Base-by-base conservation (phyloP, 1,140 invertebrate species). In the Euglossa dilemma region DNA sequence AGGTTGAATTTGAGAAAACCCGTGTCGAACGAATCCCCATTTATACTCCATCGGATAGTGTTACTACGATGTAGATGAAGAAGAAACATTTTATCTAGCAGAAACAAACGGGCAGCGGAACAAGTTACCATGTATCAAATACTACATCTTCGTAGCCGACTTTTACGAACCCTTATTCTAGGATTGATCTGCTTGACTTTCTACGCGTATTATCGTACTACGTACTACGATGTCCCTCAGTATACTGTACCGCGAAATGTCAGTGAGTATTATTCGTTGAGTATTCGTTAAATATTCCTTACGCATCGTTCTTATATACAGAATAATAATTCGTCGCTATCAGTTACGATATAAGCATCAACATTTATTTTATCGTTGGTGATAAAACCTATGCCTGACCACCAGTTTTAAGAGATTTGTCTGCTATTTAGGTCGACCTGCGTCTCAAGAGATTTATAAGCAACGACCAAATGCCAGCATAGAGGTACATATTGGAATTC, bases 181-280 rank as follows among this genome's bases (percentile, higher is more conserved):
- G 92, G 90, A 78, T 86, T 94, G 56, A 79, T 94, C 71, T 84
- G 89, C 56, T 86, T 94, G 23, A 93, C 93, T 43, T 92, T 94
- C 69, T 94, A 93, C 66, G 91, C 92, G 0, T 94, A 94, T 75
- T 94, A 93, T 77, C 91, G 93, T n/a, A 93, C 91, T 11, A 91
- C 93, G 20, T 81, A 88, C 76, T 91, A 91, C 71, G 92, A 94
- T 43, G 84, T 91, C 45, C 89, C 78, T 45, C 92, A 91, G 47
- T 91, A 89, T 59, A 70, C 64, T 9, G 67, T 86, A 57, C 52
- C 87, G 59, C 86, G 86, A 76, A 90, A 86, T 57, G 85, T 81
- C 72, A 92, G 93, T 94, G 74, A 94, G 93, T 92, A 87, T 61
- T 50, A 50, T 69, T 75, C 64, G 14, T 14, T 16, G 2, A 1